Percentiles rank a stretch among this genome's conserved stretches.
Conservation (phyloP, 1,140 invertebrate genomes). For the Magallana angulata region DNA sequence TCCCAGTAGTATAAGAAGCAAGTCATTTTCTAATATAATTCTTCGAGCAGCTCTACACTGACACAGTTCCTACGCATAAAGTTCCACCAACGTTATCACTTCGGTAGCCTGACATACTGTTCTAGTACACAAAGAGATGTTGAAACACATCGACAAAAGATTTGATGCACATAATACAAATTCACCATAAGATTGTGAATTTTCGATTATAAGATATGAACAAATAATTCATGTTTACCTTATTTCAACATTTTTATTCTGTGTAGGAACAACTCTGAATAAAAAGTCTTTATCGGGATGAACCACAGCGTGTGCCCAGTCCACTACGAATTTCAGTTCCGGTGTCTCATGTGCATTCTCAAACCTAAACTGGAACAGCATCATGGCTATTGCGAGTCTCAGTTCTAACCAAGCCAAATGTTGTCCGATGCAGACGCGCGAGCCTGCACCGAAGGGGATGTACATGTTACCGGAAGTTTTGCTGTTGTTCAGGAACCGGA, state of each 20-base stretch:
- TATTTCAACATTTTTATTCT: background rate
- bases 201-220: too few species aligned
- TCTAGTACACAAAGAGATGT: too few species aligned
- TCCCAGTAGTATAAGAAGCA: too few species aligned
- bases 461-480: conserved; percentile 51
- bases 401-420: conserved; percentile 67
- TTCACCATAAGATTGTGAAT: too few species aligned
- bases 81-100: too few species aligned
- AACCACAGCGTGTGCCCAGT: conserved; percentile 68
- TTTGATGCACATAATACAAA: too few species aligned
- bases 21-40: too few species aligned
- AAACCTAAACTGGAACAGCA: conserved; percentile 61
- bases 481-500: conserved; percentile 53
- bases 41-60: too few species aligned
- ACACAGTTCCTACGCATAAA: too few species aligned
- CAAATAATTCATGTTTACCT: too few species aligned
- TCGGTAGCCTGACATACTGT: too few species aligned
- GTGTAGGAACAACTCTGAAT: conserved; percentile 48
- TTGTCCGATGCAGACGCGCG: conserved; percentile 69
- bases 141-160: too few species aligned
- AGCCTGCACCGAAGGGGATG: conserved; percentile 68
- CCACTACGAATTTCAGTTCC: conserved; percentile 62
- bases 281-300: conserved; percentile 67
- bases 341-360: conserved; percentile 53
- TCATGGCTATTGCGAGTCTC: conserved; percentile 60